These are phyloP conservation scores for Tipula lateralis DNA, from an alignment of 2,888 invertebrate genomes.

Conservation along the genomic window DNA sequence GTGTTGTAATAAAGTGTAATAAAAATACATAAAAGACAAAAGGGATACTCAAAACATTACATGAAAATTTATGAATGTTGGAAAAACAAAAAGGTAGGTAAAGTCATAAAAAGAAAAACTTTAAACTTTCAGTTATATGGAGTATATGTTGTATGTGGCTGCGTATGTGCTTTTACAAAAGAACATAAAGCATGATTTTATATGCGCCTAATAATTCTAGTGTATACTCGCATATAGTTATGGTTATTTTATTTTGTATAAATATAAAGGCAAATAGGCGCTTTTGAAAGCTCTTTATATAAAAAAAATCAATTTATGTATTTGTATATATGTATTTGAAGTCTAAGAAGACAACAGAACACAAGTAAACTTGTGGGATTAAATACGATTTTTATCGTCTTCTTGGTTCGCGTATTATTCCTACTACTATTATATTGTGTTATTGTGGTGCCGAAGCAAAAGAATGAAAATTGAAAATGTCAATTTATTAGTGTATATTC, in stretches of 20 bases:
- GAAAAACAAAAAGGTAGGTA: neutral
- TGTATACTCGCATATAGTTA: neutral
- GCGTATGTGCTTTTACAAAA: neutral
- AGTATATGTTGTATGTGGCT: neutral
- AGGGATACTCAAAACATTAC: neutral
- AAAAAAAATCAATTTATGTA: neutral
- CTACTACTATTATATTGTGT: neutral
- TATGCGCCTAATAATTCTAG: neutral
- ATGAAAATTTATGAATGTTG: neutral
- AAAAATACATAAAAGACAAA: neutral
- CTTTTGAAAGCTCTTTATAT: neutral
- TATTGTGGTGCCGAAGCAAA: neutral
- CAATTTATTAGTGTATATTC: neutral
- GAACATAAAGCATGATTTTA: neutral
- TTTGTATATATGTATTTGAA: neutral
- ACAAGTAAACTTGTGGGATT: neutral
- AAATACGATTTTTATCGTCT: neutral
- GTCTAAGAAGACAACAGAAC: neutral
- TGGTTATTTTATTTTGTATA: neutral
- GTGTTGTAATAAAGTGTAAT: neutral
- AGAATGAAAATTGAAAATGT: constrained; percentile 13
- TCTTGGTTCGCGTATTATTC: neutral
- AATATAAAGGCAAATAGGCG: neutral
- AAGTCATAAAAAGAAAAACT: neutral
- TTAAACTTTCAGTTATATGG: neutral